Conservation (phyloP, 2,888 invertebrate species). For the Gortyna flavago region DNA sequence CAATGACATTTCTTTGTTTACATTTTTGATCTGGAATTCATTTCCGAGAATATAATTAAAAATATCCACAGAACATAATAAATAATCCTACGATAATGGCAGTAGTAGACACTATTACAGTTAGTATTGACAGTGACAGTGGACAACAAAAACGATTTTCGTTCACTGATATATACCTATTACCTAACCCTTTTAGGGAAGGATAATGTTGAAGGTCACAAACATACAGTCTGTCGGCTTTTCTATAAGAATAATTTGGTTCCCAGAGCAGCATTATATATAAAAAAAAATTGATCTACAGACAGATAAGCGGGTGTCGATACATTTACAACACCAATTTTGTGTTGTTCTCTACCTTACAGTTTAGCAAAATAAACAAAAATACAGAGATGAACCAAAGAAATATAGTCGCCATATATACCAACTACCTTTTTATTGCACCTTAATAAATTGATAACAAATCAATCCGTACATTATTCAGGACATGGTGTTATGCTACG, state of each 20-base stretch:
- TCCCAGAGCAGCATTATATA: no score
- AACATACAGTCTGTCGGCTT: neutral
- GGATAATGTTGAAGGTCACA: constrained; percentile 9
- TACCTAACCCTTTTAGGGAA: neutral
- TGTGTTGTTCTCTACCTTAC: neutral
- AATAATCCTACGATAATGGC: neutral
- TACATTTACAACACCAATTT: neutral
- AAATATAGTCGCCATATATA: neutral
- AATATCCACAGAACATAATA: neutral
- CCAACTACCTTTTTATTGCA: neutral
- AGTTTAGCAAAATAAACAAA: neutral
- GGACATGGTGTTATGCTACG: neutral
- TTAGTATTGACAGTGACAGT: neutral
- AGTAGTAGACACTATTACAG: neutral
- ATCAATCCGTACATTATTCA: neutral
- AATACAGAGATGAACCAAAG: neutral
- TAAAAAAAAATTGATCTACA: neutral
- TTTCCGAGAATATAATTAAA: no score
- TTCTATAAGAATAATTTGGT: neutral
- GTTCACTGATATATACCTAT: no score
- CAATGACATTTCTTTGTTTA: no score
- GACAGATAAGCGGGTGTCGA: neutral
- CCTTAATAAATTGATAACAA: constrained; percentile 17
- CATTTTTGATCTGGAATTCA: no score
- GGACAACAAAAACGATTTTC: no score